Percentiles rank a stretch among this genome's conserved stretches.
Conservation (phyloP, 2,888 invertebrate species). For the Eupithecia exiguata region DNA sequence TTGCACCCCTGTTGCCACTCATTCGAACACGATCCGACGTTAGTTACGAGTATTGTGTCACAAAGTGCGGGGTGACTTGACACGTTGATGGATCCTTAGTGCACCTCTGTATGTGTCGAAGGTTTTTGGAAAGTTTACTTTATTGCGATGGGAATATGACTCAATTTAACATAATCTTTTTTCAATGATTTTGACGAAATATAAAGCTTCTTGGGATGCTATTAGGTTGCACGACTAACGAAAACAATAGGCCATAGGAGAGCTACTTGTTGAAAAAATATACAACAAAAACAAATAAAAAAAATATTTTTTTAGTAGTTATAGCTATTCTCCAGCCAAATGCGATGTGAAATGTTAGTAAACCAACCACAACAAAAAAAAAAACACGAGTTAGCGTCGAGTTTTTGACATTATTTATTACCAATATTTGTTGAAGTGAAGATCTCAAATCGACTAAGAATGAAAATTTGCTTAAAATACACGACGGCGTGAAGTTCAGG, state of each 20-base stretch:
- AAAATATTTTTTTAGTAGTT: no score
- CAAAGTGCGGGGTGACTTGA: slow-evolving; percentile 39
- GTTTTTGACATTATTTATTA: no score
- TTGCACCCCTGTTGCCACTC: slow-evolving; percentile 44
- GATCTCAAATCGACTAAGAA: no score
- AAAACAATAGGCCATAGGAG: neutral
- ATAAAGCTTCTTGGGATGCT: neutral
- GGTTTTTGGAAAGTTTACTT: neutral
- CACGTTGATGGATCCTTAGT: slow-evolving; percentile 18
- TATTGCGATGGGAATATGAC: neutral
- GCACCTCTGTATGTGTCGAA: slow-evolving; percentile 2
- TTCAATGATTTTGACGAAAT: neutral
- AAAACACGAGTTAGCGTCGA: no score
- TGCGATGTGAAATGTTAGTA: no score
- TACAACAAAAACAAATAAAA: neutral
- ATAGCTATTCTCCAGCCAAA: no score
- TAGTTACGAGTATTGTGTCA: slow-evolving; percentile 43
- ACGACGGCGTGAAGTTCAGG: neutral
- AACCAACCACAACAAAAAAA: no score
- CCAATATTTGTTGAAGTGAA: no score
- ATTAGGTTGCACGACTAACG: neutral
- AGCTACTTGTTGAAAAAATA: neutral
- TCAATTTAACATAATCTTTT: neutral
- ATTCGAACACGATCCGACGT: slow-evolving; percentile 45
- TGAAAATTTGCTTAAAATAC: no score